phyloP scores from a whole-genome alignment of 2,113 vertebrate genomes.

The Pseudorhombus dupliciocellatus region DNA sequence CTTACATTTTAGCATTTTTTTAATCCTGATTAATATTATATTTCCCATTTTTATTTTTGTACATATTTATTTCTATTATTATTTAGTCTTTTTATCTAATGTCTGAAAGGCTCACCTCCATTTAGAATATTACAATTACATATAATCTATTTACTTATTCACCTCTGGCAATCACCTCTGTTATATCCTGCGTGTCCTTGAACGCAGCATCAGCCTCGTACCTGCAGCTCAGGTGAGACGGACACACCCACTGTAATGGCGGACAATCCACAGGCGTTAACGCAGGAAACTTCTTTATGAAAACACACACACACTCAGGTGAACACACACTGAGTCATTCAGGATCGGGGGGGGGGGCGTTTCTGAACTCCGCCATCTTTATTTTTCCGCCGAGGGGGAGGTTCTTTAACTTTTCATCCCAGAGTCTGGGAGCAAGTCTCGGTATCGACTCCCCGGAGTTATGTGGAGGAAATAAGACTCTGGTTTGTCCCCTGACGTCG shows the following conservation, averaged over 20 bases:
- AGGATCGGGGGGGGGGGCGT: background rate
- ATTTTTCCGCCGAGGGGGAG: background rate
- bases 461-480: background rate
- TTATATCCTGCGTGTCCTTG: slow-evolving; percentile 1
- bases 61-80: too few species aligned
- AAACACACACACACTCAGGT: too few species aligned
- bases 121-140: too few species aligned
- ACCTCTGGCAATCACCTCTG: too few species aligned
- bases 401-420: background rate
- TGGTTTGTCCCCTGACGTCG: background rate
- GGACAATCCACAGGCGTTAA: background rate
- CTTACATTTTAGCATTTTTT: too few species aligned
- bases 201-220: slow-evolving; percentile 21
- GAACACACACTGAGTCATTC: background rate
- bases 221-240: slow-evolving; percentile 6
- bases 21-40: too few species aligned
- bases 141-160: too few species aligned
- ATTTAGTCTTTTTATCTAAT: too few species aligned
- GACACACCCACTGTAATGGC: slow-evolving; percentile 25
- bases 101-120: too few species aligned
- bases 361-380: background rate
- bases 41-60: too few species aligned
- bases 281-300: background rate
- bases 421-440: too few species aligned
- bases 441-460: background rate